Conservation (phyloP, 2,113 vertebrate genomes). For the Varanus komodoensis region DNA sequence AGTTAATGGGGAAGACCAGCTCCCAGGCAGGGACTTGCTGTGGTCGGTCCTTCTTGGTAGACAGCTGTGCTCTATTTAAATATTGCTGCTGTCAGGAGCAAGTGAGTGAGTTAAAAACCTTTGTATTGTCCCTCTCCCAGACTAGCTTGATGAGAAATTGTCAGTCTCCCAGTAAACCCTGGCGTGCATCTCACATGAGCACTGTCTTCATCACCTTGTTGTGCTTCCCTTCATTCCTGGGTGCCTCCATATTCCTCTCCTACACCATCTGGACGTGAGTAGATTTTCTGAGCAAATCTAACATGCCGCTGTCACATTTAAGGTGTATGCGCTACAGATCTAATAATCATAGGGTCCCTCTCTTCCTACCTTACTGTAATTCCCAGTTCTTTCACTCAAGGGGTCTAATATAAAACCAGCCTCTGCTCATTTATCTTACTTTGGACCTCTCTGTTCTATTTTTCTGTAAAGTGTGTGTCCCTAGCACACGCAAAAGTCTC, state of each 20-base stretch:
- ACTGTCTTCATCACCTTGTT: conserved; percentile 92
- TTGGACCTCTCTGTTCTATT: not conserved
- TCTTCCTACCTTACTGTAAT: not conserved
- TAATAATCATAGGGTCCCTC: not conserved
- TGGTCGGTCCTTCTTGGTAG: not conserved
- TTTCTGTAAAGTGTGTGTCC: not conserved
- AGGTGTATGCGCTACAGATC: not conserved
- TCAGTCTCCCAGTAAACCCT: conserved; percentile 88
- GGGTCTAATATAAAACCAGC: too few species aligned
- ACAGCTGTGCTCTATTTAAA: not conserved
- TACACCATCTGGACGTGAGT: conserved; percentile 95
- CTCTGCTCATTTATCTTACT: not conserved
- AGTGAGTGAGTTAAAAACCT: rapidly evolving
- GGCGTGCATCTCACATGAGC: conserved; percentile 92
- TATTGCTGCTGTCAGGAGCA: rapidly evolving
- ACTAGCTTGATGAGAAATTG: conserved; percentile 94
- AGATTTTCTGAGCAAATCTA: rapidly evolving
- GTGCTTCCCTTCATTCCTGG: conserved; percentile 93
- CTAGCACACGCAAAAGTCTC: too few species aligned
- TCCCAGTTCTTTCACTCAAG: not conserved
- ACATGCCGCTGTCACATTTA: not conserved
- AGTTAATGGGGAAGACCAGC: not conserved
- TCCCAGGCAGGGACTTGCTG: not conserved
- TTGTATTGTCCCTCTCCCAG: conserved; percentile 67
- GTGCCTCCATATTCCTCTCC: conserved; percentile 84